Base-by-base conservation (phyloP, 2,797 vertebrate genomes). In the Neomorphus geoffroyi region DNA sequence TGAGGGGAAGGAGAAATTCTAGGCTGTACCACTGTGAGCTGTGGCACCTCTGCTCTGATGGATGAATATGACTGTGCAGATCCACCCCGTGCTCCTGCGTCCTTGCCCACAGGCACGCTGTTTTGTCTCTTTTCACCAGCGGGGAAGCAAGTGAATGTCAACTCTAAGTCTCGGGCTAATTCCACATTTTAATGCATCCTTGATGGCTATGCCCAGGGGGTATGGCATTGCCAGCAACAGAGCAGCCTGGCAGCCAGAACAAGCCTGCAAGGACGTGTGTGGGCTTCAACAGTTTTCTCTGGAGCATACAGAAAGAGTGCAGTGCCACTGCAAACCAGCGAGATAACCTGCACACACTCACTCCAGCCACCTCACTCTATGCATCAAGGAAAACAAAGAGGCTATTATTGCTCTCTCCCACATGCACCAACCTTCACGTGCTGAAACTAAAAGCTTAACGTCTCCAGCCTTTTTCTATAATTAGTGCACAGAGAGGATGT, bases 401-500 rank as follows among this genome's bases (percentile, higher is more conserved):
- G 33, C 6, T 16, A 22, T 27, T 79, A 48, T 32, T 56, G 33
- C 48, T 51, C 53, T 30, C 37, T 43, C 61, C 69, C 71, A 57
- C 58, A 64, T 7, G 41, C 83, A 81, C 18, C 90, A 92, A 11
- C 88, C 62, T 70, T 69, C 78, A 79, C 32, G 8, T 90, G 78
- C 83, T 84, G 80, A 65, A 94, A 66, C 41, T 18, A 73, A 35
- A 35, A 91, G 92, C 88, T 88, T 81, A 92, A 57, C 69, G 79
- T 90, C 80, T 77, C 88, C 74, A 94, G 78, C 51, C 64, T 80
- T 80, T 62, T 86, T 67, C 96, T 95, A 94, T 93, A 95, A 95
- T 95, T 94, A 94, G 79, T 43, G 65, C 71, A 71, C 65, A 74
- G 85, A 93, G 74, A 94, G 86, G 74, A 92, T 96, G 74, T 73